phyloP scores from a whole-genome alignment of 2,797 vertebrate species.

The Streptopelia turtur region DNA sequence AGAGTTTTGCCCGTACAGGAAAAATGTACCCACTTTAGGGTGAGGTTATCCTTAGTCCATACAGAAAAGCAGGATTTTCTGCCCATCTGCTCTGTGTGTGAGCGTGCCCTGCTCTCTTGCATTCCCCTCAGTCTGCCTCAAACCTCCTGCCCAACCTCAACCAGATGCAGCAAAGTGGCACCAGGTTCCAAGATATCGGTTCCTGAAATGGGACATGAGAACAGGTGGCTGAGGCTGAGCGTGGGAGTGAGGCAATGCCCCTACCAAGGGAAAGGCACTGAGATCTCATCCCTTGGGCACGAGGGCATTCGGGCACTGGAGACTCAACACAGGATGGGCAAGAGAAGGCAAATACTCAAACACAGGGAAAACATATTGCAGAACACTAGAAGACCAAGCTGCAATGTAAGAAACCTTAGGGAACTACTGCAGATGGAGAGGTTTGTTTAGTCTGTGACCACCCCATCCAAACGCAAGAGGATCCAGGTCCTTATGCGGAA shows the following conservation, averaged over 20 bases:
- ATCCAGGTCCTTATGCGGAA: neutral
- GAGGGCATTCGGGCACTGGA: neutral
- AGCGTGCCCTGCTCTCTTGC: neutral
- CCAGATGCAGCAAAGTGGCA: accelerated
- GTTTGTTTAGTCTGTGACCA: neutral
- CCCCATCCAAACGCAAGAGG: neutral
- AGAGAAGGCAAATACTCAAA: neutral
- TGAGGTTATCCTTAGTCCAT: neutral
- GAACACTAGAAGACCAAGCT: neutral
- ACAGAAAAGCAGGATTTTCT: neutral
- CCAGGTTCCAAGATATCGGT: neutral
- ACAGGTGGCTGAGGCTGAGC: neutral
- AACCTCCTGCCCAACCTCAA: neutral
- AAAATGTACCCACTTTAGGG: neutral
- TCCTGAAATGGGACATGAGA: neutral
- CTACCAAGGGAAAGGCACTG: neutral
- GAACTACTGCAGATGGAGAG: neutral
- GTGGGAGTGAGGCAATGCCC: accelerated
- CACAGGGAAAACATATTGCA: neutral
- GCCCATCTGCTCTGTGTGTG: accelerated
- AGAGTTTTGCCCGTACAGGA: neutral
- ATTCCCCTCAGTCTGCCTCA: neutral
- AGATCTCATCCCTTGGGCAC: neutral
- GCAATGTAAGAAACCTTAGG: neutral
- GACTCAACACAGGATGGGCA: neutral